Evolutionary conservation across 2,113 vertebrate genomes (phyloP).

Genomic region (Colinus virginianus): DNA sequence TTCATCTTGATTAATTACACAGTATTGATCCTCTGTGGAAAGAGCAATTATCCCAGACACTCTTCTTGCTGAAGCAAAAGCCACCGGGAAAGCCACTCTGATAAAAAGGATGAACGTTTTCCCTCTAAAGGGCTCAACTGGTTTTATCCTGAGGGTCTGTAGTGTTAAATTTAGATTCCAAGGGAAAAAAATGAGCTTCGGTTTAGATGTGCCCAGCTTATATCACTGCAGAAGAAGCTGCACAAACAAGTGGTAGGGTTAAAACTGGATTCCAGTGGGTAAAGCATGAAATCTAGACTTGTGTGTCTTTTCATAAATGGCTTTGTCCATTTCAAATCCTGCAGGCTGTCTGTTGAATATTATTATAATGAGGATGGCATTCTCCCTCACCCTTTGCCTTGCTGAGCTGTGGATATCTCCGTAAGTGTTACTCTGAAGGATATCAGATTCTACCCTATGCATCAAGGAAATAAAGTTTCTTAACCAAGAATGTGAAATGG

Average conservation of each 20-base stretch:
- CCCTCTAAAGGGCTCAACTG: constrained; percentile 66
- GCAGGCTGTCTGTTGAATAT: neutral
- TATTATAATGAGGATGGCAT: neutral
- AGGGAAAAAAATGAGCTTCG: neutral
- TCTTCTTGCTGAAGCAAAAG: constrained; percentile 68
- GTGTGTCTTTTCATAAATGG: neutral
- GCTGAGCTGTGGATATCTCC: neutral
- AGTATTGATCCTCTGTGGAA: constrained; percentile 76
- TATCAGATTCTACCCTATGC: neutral
- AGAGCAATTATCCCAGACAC: constrained; percentile 75
- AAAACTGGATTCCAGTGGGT: neutral
- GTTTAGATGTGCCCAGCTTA: constrained; percentile 25
- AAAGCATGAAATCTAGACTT: neutral
- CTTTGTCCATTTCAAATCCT: neutral
- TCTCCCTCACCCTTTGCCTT: neutral
- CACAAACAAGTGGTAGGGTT: neutral
- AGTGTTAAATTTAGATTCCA: constrained; percentile 66
- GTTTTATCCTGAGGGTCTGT: constrained; percentile 71
- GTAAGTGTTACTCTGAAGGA: neutral
- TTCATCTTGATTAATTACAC: constrained; percentile 76
- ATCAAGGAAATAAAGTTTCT: neutral
- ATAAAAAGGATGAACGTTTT: constrained; percentile 73
- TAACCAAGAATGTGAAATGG: neutral
- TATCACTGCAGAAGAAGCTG: constrained; percentile 23
- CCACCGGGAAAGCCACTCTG: constrained; percentile 73